These are phyloP conservation scores for Baronia brevicornis DNA, from an alignment of 2,888 invertebrate genomes.

Conservation along the genomic window DNA sequence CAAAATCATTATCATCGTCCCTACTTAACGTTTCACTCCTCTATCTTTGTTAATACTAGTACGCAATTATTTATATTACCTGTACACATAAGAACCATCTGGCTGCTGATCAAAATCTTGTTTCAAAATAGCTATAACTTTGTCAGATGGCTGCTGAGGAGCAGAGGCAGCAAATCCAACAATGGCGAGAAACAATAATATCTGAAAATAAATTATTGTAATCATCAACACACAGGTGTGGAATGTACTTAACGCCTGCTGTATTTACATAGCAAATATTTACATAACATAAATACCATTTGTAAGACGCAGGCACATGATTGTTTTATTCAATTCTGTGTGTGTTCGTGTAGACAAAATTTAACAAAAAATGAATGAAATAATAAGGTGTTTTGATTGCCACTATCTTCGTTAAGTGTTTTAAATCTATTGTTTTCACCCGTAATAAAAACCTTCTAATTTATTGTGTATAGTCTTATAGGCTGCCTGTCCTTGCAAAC, in stretches of 20 bases:
- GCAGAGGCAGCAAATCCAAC: conserved; percentile 52
- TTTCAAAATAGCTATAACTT: conserved; percentile 79
- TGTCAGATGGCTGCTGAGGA: conserved; percentile 75
- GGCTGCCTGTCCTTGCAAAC: conserved; percentile 2
- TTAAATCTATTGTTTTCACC: too few relatives aligned
- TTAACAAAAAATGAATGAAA: too few relatives aligned
- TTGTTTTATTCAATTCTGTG: too few relatives aligned
- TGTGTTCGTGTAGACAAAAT: too few relatives aligned
- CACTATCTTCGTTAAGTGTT: too few relatives aligned
- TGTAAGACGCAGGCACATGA: conserved; percentile 1
- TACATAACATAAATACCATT: not conserved
- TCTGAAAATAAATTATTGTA: conserved; percentile 19
- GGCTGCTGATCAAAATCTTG: conserved; percentile 83
- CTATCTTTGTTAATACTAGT: too few relatives aligned
- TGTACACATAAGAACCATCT: conserved; percentile 83
- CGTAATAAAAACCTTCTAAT: too few relatives aligned
- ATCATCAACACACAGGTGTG: not conserved
- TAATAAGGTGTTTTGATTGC: too few relatives aligned
- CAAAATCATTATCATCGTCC: too few relatives aligned
- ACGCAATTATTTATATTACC: conserved; percentile 66
- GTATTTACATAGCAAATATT: conserved; percentile 7
- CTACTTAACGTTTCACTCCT: too few relatives aligned
- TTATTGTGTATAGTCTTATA: conserved; percentile 9
- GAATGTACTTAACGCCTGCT: conserved; percentile 4
- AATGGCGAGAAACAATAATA: conserved; percentile 43